These are phyloP conservation scores for Scopus umbretta DNA, from an alignment of 2,113 vertebrate species.

Conservation along the genomic window DNA sequence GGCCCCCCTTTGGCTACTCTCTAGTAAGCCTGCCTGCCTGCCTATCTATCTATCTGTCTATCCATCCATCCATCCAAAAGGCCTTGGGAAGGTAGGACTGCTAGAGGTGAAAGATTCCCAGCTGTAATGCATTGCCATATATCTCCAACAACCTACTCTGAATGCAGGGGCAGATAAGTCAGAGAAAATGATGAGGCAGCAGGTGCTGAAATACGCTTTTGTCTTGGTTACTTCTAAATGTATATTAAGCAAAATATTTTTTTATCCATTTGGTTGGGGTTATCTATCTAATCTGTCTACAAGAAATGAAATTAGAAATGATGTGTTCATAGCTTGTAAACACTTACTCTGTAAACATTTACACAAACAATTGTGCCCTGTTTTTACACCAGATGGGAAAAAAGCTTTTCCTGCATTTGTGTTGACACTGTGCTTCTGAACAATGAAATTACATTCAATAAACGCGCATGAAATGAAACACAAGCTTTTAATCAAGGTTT, in stretches of 20 bases:
- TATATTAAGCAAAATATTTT: neutral
- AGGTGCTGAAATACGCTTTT: neutral
- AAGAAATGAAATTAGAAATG: neutral
- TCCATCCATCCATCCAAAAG: neutral
- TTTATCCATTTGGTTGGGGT: neutral
- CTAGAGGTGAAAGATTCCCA: neutral
- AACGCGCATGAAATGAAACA: neutral
- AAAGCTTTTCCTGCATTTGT: neutral
- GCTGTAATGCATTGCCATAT: neutral
- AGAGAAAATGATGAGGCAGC: neutral
- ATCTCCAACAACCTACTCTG: neutral
- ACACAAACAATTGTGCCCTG: neutral
- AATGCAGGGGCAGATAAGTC: neutral
- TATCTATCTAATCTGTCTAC: neutral
- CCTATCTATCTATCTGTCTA: neutral
- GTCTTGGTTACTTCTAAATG: neutral
- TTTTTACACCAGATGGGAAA: neutral
- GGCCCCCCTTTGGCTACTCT: too few relatives aligned
- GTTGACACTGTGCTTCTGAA: neutral
- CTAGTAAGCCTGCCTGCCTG: neutral
- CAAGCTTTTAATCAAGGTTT: neutral
- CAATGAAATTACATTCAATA: neutral
- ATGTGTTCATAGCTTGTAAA: neutral
- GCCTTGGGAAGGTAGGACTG: neutral
- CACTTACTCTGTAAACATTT: conserved; percentile 2